These are phyloP conservation scores for Andrena bucephala DNA, from an alignment of 2,888 invertebrate genomes.

Conservation along the genomic window DNA sequence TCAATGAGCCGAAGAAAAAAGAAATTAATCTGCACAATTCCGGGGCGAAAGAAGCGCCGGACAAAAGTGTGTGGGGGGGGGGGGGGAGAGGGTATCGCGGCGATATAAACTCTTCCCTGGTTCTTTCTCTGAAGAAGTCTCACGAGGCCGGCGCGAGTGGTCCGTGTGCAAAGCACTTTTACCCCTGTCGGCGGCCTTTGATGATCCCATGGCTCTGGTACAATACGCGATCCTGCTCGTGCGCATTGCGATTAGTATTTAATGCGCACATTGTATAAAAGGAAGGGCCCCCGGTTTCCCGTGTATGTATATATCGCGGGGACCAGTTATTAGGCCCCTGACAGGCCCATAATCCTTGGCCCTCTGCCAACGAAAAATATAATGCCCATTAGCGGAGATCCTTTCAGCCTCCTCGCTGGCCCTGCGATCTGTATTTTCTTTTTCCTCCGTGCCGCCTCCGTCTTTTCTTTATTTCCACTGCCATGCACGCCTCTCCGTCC, in stretches of 20 bases:
- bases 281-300: conserved; percentile 78
- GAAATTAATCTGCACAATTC: conserved; percentile 29
- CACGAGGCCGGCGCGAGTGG: conserved; percentile 29
- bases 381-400: conserved; percentile 74
- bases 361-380: conserved; percentile 73
- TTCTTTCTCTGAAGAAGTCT: conserved; percentile 45
- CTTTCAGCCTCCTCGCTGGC: conserved; percentile 69
- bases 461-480: conserved; percentile 29
- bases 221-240: conserved; percentile 68
- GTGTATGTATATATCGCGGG: conserved; percentile 55
- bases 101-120: conserved; percentile 23
- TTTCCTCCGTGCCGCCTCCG: conserved; percentile 22
- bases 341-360: conserved; percentile 83
- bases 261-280: conserved; percentile 82
- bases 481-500: background rate
- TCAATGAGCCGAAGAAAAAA: background rate
- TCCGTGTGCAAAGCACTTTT: conserved; percentile 45
- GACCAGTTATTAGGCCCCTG: conserved; percentile 84
- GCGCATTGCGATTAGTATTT: conserved; percentile 83
- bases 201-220: conserved; percentile 70
- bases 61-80: background rate
- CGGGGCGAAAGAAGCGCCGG: background rate
- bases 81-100: conserved; percentile 17
- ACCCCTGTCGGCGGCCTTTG: conserved; percentile 73
- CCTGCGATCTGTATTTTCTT: conserved; percentile 54